Percentiles rank a stretch among this genome's conserved stretches.
These are phyloP conservation scores for Eublepharis macularius DNA, from an alignment of 2,113 vertebrate genomes.

Conservation along the genomic window DNA sequence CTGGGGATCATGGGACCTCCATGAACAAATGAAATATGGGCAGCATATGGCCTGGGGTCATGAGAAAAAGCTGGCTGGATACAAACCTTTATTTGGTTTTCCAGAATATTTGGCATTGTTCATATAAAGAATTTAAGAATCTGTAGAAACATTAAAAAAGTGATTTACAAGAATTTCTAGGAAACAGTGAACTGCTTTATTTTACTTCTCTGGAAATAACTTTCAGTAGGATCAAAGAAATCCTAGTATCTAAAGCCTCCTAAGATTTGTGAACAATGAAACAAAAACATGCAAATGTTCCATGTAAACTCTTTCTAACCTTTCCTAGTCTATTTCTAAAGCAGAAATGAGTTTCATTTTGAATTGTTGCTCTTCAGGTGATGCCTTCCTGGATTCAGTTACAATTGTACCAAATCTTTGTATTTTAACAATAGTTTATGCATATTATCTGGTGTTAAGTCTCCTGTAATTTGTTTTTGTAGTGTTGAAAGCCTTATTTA, in stretches of 20 bases:
- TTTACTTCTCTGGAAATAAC: not conserved
- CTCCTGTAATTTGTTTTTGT: not conserved
- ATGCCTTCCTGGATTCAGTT: not conserved
- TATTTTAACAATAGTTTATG: not conserved
- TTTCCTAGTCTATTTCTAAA: not conserved
- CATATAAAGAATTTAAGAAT: not conserved
- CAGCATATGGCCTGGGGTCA: too few relatives aligned
- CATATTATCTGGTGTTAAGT: not conserved
- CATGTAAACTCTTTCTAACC: not conserved
- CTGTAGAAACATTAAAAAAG: not conserved
- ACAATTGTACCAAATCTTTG: not conserved
- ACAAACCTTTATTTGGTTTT: too few relatives aligned
- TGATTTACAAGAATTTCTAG: not conserved
- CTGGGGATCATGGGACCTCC: too few relatives aligned
- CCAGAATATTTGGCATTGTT: not conserved
- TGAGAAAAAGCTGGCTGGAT: too few relatives aligned
- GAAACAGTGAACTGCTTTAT: not conserved
- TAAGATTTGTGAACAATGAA: slow-evolving; percentile 6
- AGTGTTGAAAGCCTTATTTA: not conserved
- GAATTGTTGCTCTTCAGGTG: not conserved
- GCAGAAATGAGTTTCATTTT: not conserved
- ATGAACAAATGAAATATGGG: too few relatives aligned
- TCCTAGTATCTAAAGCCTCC: not conserved
- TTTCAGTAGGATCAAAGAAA: not conserved
- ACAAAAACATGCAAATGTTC: not conserved